Base-by-base conservation (phyloP, 2,888 invertebrate genomes). In the Mythimna albipuncta region DNA sequence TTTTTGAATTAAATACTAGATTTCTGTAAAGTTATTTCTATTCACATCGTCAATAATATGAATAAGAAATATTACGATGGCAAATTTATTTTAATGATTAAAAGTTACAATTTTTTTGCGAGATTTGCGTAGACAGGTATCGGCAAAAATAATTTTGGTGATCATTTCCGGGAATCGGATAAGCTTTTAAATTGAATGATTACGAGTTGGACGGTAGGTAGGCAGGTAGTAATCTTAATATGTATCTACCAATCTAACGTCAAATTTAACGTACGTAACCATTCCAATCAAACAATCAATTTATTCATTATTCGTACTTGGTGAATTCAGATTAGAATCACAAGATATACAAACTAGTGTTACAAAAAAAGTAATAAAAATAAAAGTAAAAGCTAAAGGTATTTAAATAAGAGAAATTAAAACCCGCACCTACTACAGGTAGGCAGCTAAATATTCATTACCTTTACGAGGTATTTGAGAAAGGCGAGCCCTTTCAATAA, bases 381-480 rank as follows among this genome's bases (percentile, higher is more conserved):
- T n/a, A 68, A 32, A 19, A 69, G 38, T 64, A n/a, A 65, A 59
- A 6, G 19, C 21, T 26, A 26, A 54, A 57, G 41, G 21, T 52
- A 64, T 64, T 57, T 67, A 44, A 59, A 74, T 44, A 38, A n/a
- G 32, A 69, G 61, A 58, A 75, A 78, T 81, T 47, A 58, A 62
- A 41, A 58, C 21, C 55, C 50, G 54, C 62, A 10, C 50, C 52
- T 64, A 68, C 47, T 65, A 69, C 69, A 69, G 75, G 62, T 55
- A 69, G 35, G 55, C 35, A 65, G 35, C 66, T 73, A 55, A 69
- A 63, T 69, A 67, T 61, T 64, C 58, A 62, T 64, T 68, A 74
- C 54, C n/a, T 64, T 62, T 61, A 61, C 65, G 59, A 69, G 73
- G 54, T 65, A 72, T 58, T 65, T 69, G 65, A 81, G 64, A 81